Evolutionary conservation across 2,888 invertebrate species (phyloP), one percentile per base, ranked within the genome.

Genomic region (Chrysolina oricalcia): DNA sequence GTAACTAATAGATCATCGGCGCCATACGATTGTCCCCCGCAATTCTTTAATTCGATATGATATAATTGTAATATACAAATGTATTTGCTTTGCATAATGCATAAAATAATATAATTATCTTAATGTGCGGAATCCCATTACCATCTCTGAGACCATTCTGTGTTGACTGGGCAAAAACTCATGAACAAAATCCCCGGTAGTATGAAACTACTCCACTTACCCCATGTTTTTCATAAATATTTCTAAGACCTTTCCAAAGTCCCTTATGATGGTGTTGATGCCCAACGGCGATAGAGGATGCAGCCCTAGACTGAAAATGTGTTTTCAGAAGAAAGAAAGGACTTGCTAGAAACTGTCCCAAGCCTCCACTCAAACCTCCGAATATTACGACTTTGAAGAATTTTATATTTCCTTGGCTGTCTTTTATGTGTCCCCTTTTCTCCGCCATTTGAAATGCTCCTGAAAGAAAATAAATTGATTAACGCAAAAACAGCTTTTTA

Each of bases 311-410:
- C 86, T 97, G 97, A 69, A 97, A 91, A 84, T 97, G 97, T 0
- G 96, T 96, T 90, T 97, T 97, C 10, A 97, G 90, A 86, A 96
- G 90, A 75, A 93, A 95, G 43, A 95, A 91, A 0, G 96, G 96
- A 86, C 95, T 95, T 17, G 93, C 93, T 27, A 92, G 87, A 65
- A 92, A 89, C 0, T 94, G 94, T 8, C 95, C 94, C 72, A 93
- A 81, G 23, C 92, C 89, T 0, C 96, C 96, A 63, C 94, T 92
- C 5, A 91, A 83, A 3, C 92, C 92, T 50, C 92, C 91, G 21
- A 91, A 89, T 9, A 89, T 50, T 1, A 91, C 88, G 78, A 90
- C 90, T 86, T 56, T 87, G 70, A 86, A 78, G 70, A 91, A 88
- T 62, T 90, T 89, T 15, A 91, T 87, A 40, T 90, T 87, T 10